Percentiles rank a stretch among this genome's conserved stretches.
These are phyloP conservation scores for Netelia melanura DNA, from an alignment of 2,888 invertebrate species.

Conservation along the genomic window DNA sequence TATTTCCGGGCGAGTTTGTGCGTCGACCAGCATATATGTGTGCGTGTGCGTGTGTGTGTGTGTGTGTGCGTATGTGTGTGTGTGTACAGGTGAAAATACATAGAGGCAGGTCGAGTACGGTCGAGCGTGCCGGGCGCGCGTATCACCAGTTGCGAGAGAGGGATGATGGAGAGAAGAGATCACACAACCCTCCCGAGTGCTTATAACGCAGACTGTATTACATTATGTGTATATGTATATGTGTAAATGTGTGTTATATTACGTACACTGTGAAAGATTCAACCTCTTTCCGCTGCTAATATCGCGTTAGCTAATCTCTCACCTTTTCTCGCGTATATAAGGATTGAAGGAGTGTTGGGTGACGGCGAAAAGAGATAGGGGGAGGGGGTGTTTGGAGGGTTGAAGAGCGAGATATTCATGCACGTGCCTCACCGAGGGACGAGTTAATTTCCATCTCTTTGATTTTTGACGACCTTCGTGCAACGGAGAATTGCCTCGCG, in stretches of 20 bases:
- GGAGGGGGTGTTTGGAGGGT: neutral
- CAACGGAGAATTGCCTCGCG: slow-evolving; percentile 36
- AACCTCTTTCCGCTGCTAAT: slow-evolving; percentile 67
- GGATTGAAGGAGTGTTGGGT: neutral
- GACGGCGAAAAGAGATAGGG: neutral
- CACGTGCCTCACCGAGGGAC: slow-evolving; percentile 55
- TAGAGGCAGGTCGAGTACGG: slow-evolving; percentile 43
- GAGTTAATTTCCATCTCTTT: slow-evolving; percentile 82
- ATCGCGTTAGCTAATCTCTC: slow-evolving; percentile 79
- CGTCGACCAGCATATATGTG: slow-evolving; percentile 43
- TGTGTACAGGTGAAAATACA: neutral
- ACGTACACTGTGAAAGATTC: slow-evolving; percentile 9
- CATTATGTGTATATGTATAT: slow-evolving; percentile 15
- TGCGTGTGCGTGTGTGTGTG: neutral
- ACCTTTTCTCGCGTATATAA: slow-evolving; percentile 52
- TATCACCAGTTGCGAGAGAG: slow-evolving; percentile 42
- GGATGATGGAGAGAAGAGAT: slow-evolving; percentile 46
- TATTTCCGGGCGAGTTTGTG: slow-evolving; percentile 68
- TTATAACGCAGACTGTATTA: slow-evolving; percentile 7
- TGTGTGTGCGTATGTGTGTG: neutral
- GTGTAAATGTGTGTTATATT: slow-evolving; percentile 15
- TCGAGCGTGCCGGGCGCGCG: slow-evolving; percentile 46
- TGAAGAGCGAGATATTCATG: slow-evolving; percentile 12
- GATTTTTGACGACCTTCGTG: slow-evolving; percentile 81
- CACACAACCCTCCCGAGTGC: slow-evolving; percentile 41